Evolutionary conservation across 2,888 invertebrate species (phyloP), one percentile per base, ranked within the genome.

Genomic region (Acheta domesticus): DNA sequence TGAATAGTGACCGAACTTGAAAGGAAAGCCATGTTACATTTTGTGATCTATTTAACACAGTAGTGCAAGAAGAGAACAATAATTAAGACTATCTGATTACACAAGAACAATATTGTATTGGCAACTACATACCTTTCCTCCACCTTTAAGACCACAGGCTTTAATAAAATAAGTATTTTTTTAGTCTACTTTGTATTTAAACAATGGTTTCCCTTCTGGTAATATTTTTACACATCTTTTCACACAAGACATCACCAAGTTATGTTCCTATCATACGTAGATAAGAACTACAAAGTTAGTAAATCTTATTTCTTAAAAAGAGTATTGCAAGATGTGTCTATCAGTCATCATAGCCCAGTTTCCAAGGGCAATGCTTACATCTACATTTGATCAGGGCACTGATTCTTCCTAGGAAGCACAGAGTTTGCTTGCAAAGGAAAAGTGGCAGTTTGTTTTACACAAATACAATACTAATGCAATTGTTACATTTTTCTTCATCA

Each of bases 361-460:
- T 62, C 62, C 62, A 62, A 62, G 62, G 62, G 62, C 62, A 62
- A 62, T 62, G 62, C 62, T 62, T 62, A 62, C 62, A 62, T 62
- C 62, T 62, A 62, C 62, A 19, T 62, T 62, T 62, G n/a, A 62
- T 62, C 62, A 62, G 62, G 62, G 62, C 62, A 62, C 62, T 62
- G 62, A 62, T 62, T 62, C 62, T 62, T 62, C 62, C 62, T 62
- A 62, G 62, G 62, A 75, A 75, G 36, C 75, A 75, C 75, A 20
- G 36, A 23, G 12, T 14, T 23, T 21, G 20, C 75, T 21, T 75
- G 20, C 75, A 75, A 75, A 23, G 75, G 36, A 23, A 75, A 23
- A 23, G 36, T 21, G 21, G 36, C 75, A 23, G 75, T 75, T 20
- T 75, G 20, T 75, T 23, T n/a, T 21, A 75, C 75, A 75, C 12